Evolutionary conservation across 2,797 vertebrate genomes (phyloP), one percentile per base, ranked within the genome.

Genomic region (Dendrocincla tyrannina): DNA sequence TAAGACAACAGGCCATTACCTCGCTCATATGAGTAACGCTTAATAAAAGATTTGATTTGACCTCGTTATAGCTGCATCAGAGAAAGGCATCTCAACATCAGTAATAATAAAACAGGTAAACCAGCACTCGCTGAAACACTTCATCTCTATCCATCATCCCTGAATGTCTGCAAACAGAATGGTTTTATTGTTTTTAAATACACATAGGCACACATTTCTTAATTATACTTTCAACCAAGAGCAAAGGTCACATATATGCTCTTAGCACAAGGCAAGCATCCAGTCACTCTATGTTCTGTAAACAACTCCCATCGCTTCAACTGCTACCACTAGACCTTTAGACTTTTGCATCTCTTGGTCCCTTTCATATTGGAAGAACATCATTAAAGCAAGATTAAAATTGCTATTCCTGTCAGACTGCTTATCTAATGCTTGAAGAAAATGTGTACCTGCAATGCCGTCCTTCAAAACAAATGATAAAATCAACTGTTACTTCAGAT

Each of bases 321-420:
- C 89, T 93, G 95, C 93, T 96, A 96, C 90, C 78, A 95, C 88
- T 4, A 96, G 94, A 97, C 96, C 93, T 97, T 97, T 93, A 96
- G 94, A 97, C 93, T 97, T 96, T 50, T 35, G 42, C 88, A 96
- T 94, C 90, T 90, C 91, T 70, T 93, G 69, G 95, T 62, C 82
- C 50, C 37, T 92, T 95, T 85, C 82, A 90, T 79, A 95, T n/a
- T 92, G 80, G 78, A 83, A 94, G 95, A 96, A 93, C 67, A 91
- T 92, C 81, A 96, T 95, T 95, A 95, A 86, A 96, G 87, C 59
- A 89, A 89, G 88, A 97, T 95, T 96, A 88, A 96, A 97, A 96
- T 74, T 93, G 89, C 84, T 93, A 88, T 93, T 92, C 69, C 88
- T 91, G 92, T 91, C 89, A 96, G 86, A 93, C 70, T 9, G 35